Evolutionary conservation across 2,113 vertebrate genomes (phyloP).

Genomic region (Gavia stellata): DNA sequence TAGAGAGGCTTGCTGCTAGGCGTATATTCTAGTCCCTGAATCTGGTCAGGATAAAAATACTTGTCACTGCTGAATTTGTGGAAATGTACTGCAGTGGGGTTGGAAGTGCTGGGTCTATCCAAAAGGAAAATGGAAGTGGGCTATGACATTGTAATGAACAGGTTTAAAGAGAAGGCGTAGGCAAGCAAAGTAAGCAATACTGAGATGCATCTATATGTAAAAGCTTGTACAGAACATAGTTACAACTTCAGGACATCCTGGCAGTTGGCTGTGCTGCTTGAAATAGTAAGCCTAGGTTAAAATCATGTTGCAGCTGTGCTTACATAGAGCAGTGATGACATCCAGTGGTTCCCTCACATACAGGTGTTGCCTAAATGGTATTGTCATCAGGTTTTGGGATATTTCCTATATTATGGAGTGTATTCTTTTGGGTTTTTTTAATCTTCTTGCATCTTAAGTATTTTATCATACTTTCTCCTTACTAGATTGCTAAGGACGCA

Average conservation of each 20-base stretch:
- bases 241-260: not conserved
- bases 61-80: not conserved
- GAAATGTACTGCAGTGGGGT: not conserved
- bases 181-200: not conserved
- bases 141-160: not conserved
- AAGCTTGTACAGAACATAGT: not conserved
- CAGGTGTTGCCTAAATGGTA: not conserved
- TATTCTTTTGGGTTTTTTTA: not conserved
- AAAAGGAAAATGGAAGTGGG: not conserved
- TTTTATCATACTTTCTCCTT: not conserved
- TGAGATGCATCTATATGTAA: not conserved
- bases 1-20: not conserved
- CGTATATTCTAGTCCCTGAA: not conserved
- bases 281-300: not conserved
- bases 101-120: not conserved
- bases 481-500: constrained; percentile 95
- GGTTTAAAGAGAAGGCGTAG: not conserved
- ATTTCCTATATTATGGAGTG: not conserved
- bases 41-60: not conserved
- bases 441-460: not conserved
- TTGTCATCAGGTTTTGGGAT: not conserved
- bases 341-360: not conserved
- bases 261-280: not conserved
- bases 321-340: not conserved
- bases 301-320: not conserved